phyloP scores from a whole-genome alignment of 1,140 invertebrate genomes.

The Oscheius sp. region DNA sequence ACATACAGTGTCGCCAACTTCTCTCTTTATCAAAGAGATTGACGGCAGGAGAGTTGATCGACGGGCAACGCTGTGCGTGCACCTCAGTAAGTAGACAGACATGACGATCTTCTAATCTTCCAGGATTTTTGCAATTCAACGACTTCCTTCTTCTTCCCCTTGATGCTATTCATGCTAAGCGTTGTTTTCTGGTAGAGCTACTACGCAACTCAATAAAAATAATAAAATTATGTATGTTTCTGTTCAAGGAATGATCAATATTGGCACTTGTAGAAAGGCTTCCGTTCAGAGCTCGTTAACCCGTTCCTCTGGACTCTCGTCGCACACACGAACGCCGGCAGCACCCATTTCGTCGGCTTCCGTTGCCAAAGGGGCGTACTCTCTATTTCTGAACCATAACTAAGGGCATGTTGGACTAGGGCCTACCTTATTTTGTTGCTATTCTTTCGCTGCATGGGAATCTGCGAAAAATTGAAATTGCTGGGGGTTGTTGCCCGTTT shows the following conservation, averaged over 20 bases:
- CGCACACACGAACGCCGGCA: not conserved
- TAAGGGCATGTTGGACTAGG: not conserved
- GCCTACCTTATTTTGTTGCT: conserved; percentile 12
- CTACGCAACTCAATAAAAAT: no score
- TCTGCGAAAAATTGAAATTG: conserved; percentile 15
- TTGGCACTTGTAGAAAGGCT: not conserved
- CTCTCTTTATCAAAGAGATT: not conserved
- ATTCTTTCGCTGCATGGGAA: conserved; percentile 11
- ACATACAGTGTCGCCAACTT: not conserved
- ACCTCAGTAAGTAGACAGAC: not conserved
- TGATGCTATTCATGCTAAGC: not conserved
- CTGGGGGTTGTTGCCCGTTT: conserved; percentile 11
- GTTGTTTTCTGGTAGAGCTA: not conserved
- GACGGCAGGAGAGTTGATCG: not conserved
- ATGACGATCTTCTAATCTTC: not conserved
- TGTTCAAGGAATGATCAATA: conserved; percentile 1
- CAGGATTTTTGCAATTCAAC: conserved; percentile 1
- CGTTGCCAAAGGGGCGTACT: conserved; percentile 7
- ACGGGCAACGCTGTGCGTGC: not conserved
- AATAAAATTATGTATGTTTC: no score
- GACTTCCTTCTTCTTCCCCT: not conserved
- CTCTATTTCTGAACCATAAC: conserved; percentile 8
- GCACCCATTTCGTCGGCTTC: not conserved
- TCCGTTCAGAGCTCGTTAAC: not conserved
- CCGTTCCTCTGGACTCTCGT: not conserved